A percentile compares a stretch with the other conserved stretches of the same genome.
phyloP scores from a whole-genome alignment of 2,888 invertebrate genomes.

The Scaptomyza cyrtandrae region DNA sequence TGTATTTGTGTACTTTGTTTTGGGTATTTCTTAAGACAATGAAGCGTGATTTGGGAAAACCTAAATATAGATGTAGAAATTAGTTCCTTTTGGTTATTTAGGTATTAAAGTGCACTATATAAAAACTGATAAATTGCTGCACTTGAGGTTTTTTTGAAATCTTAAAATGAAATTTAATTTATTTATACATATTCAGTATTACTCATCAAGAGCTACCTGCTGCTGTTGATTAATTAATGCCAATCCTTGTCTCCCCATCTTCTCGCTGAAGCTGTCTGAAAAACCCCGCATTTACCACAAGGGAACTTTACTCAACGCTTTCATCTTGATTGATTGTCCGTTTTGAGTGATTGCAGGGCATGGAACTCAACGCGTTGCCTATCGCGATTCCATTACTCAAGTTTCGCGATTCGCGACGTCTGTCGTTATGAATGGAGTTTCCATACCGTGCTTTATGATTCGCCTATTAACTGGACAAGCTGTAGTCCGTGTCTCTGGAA shows the following conservation, averaged over 20 bases:
- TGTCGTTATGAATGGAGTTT: constrained; percentile 63
- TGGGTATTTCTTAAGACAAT: background rate
- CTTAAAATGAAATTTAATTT: constrained; percentile 6
- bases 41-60: constrained; percentile 5
- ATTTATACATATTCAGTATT: constrained; percentile 13
- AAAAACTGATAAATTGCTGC: background rate
- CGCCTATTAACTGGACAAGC: constrained; percentile 18
- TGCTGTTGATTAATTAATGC: constrained; percentile 54
- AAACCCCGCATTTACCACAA: constrained; percentile 25
- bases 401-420: constrained; percentile 2
- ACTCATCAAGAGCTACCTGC: constrained; percentile 32
- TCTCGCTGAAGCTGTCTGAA: constrained; percentile 20
- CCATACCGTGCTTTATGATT: constrained; percentile 41
- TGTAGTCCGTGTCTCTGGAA: constrained; percentile 6
- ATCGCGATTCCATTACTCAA: background rate
- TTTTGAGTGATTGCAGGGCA: constrained; percentile 51
- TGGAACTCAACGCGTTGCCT: constrained; percentile 40
- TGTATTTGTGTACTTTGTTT: too few species aligned
- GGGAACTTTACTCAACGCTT: constrained; percentile 30
- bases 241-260: background rate
- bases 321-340: constrained; percentile 50
- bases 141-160: background rate
- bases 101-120: background rate
- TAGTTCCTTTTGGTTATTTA: background rate
- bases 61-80: background rate